Percentiles rank a stretch among this genome's conserved stretches.
Evolutionary conservation across 1,140 invertebrate genomes (phyloP).

Genomic region (Anthonomus grandis): DNA sequence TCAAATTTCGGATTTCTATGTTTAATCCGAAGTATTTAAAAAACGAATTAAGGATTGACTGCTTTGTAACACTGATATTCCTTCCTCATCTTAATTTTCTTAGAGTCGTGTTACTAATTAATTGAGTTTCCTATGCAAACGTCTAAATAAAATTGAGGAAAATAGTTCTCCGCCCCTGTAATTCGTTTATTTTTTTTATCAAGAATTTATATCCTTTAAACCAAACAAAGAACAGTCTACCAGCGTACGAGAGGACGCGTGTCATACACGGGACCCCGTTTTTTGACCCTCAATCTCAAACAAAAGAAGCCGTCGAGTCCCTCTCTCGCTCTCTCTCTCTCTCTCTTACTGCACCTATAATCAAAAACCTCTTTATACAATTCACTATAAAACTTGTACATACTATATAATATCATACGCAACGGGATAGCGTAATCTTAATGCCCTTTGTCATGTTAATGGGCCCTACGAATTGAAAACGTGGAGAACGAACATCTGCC

Average conservation of each 20-base stretch:
- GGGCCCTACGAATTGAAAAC: too few relatives aligned
- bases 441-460: conserved; percentile 46
- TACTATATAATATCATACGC: too few relatives aligned
- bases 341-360: conserved; percentile 32
- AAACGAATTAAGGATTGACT: too few relatives aligned
- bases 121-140: too few relatives aligned
- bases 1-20: too few relatives aligned
- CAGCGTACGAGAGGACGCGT: conserved; percentile 36
- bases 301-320: conserved; percentile 39
- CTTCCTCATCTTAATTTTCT: too few relatives aligned
- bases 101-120: too few relatives aligned
- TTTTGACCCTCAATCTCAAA: conserved; percentile 44
- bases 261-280: conserved; percentile 44
- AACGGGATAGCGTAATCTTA: conserved; percentile 44
- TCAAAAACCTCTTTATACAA: conserved; percentile 27
- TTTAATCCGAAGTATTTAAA: too few relatives aligned
- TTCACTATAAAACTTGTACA: conserved; percentile 14
- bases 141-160: too few relatives aligned
- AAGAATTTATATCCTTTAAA: conserved; percentile 3
- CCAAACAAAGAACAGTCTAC: conserved; percentile 5
- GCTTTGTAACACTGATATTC: too few relatives aligned
- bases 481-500: conserved; percentile 42
- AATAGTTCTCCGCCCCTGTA: conserved; percentile 10
- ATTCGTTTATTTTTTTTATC: conserved; percentile 19
- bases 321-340: too few relatives aligned